These are phyloP conservation scores for Struthio camelus DNA, from an alignment of 2,113 vertebrate species.

Conservation along the genomic window DNA sequence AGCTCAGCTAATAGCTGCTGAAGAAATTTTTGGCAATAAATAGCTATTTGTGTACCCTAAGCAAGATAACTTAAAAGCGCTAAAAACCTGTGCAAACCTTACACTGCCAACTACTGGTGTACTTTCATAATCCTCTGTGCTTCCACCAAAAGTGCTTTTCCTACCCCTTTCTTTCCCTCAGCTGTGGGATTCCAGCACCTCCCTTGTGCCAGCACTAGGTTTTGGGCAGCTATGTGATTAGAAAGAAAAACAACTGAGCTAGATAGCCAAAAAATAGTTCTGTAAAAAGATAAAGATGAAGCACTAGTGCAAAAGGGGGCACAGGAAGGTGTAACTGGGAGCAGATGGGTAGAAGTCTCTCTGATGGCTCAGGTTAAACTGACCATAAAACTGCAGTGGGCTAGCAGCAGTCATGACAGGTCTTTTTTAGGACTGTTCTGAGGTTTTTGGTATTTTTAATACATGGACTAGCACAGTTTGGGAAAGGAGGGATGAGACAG, in stretches of 20 bases:
- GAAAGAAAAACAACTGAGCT: background rate
- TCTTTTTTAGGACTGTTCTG: background rate
- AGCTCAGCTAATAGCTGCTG: background rate
- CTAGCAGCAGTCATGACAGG: background rate
- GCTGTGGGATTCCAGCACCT: background rate
- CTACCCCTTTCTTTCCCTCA: background rate
- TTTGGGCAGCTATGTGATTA: background rate
- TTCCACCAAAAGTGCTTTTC: background rate
- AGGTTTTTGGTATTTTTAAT: background rate
- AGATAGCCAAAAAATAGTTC: background rate
- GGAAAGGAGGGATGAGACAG: background rate
- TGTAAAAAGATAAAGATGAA: background rate
- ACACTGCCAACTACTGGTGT: background rate
- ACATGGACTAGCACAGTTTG: background rate
- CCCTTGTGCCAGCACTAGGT: too few relatives aligned
- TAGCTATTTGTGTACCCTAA: background rate
- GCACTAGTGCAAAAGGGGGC: background rate
- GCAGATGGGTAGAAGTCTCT: background rate
- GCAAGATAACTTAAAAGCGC: background rate
- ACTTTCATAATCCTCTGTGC: background rate
- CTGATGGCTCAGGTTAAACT: background rate
- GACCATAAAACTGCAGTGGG: background rate
- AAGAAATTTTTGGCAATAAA: background rate
- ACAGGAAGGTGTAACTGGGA: background rate
- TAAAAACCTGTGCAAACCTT: background rate